phyloP scores from a whole-genome alignment of 2,113 vertebrate genomes.

The Lophochroa leadbeateri region DNA sequence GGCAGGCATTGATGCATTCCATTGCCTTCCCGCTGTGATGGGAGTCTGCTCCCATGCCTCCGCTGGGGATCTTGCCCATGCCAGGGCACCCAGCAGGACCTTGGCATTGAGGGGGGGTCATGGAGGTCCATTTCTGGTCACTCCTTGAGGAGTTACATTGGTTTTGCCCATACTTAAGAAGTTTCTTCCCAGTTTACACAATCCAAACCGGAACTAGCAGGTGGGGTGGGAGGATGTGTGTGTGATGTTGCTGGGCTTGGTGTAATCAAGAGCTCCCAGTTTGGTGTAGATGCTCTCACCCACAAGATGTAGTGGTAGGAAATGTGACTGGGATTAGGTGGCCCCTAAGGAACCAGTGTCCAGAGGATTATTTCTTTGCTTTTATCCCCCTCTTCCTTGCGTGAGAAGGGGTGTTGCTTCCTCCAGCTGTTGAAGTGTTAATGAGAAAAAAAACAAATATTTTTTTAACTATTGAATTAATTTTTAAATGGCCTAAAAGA shows the following conservation, averaged over 20 bases:
- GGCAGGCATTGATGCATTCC: not conserved
- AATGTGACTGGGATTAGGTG: rapidly evolving
- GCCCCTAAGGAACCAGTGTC: not conserved
- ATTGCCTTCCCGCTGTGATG: not conserved
- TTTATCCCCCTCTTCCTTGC: not conserved
- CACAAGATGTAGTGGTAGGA: not conserved
- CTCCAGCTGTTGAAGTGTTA: conserved; percentile 6
- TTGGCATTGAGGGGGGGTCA: not conserved
- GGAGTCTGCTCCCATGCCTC: not conserved
- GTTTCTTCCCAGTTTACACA: not conserved
- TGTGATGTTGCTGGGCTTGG: not conserved
- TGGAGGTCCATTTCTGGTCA: not conserved
- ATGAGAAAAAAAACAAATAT: not conserved
- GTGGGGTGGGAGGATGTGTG: not conserved
- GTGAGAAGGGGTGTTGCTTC: not conserved
- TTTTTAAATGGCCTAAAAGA: conserved; percentile 40
- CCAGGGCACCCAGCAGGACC: not conserved
- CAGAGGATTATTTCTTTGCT: not conserved
- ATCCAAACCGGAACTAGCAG: not conserved
- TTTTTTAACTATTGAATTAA: conserved; percentile 51
- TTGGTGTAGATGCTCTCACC: not conserved
- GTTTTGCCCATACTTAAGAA: not conserved
- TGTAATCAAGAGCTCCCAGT: not conserved
- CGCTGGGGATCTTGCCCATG: rapidly evolving
- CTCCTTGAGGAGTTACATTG: not conserved